Percentiles rank a stretch among this genome's conserved stretches.
phyloP scores from a whole-genome alignment of 2,113 vertebrate genomes.

The Chaenogobius annularis region DNA sequence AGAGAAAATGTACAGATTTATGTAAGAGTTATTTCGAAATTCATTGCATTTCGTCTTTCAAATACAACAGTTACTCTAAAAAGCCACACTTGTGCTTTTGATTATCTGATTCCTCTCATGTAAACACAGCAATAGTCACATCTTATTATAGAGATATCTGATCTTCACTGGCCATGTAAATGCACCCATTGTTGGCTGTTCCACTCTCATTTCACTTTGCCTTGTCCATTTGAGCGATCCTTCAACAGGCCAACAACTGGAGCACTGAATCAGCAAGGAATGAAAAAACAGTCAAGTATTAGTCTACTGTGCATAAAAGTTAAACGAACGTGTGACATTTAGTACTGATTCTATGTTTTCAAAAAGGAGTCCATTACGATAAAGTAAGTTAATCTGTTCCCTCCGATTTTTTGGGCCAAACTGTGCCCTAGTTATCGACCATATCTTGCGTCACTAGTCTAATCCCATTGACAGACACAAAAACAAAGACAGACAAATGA shows the following conservation, averaged over 20 bases:
- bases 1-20: no score
- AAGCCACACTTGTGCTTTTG: neutral
- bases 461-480: constrained; percentile 7
- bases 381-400: constrained; percentile 1
- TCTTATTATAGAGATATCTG: no score
- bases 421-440: neutral
- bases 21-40: no score
- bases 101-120: neutral
- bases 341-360: neutral
- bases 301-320: no score
- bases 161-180: no score
- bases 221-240: neutral
- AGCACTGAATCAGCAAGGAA: no score
- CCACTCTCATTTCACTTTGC: neutral
- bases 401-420: neutral
- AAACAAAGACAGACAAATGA: constrained; percentile 1
- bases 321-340: no score
- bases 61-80: no score
- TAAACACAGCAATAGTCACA: neutral
- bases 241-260: neutral
- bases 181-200: no score
- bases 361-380: neutral
- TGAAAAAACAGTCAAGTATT: no score
- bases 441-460: neutral
- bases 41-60: no score